Base-by-base conservation (phyloP, 2,888 invertebrate genomes). In the Phortica magna region DNA sequence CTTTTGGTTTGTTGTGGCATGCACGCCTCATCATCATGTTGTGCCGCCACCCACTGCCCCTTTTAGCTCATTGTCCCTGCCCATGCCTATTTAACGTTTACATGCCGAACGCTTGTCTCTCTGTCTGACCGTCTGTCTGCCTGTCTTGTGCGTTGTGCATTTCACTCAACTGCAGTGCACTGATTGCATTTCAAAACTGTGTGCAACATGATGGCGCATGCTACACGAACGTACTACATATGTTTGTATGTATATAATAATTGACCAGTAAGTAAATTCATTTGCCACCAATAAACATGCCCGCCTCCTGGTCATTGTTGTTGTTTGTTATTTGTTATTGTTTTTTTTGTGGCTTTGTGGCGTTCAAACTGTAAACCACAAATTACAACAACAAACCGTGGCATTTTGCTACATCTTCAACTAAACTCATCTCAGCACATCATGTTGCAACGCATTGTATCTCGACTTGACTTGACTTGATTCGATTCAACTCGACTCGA, bases 401-500 rank as follows among this genome's bases (percentile, higher is more conserved):
- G 61, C 61, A 61, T 19, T 65, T 74, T 78, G 70, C 41, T 61
- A 73, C 72, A 73, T 76, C 31, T 79, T 59, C 61, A 22, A 61
- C 61, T 61, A 19, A 61, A 61, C 4, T 22, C 59, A 48, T 48
- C 48, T 9, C 48, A 31, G 2, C 31, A 31, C 31, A 31, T 31
- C 31, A 31, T 31, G 31, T 31, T 31, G 31, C 31, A 31, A 31
- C 31, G 31, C 31, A 31, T 31, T 31, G 31, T 31, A 31, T 31
- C 31, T 31, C 31, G 5, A 31, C 31, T 31, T 31, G 31, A 31
- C 31, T 31, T n/a, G n/a, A n/a, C n/a, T n/a, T n/a, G 22, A 17
- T 2, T 19, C 12, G 22, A 61, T 22, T 59, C 19, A 10, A 59
- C 1, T 59, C n/a, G 19, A 19, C 59, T 59, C 17, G 17, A 17